Base-by-base conservation (phyloP, 2,888 invertebrate genomes). In the Macrosiphum euphorbiae region DNA sequence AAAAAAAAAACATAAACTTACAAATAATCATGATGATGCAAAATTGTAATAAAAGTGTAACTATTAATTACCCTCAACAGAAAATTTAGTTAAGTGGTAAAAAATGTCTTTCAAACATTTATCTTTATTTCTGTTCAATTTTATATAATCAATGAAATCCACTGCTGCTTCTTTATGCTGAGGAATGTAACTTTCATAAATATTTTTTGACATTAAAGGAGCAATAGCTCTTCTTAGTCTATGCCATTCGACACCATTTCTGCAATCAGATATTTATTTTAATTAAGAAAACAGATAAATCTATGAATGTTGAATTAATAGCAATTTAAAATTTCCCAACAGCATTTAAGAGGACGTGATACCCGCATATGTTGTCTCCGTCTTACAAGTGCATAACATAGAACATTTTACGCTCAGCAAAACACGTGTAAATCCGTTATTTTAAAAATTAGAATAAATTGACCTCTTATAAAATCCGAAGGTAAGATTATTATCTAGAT, bases 181-280 rank as follows among this genome's bases (percentile, higher is more conserved):
- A 0, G 95, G 95, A 41, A 96, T 95, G 95, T 96, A 97, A 87
- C 95, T 95, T 78, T 96, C 95, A 16, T 96, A 96, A 85, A 96
- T 95, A 87, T 95, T 95, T 0, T 96, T 96, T 94, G 96, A 95
- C 95, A 97, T 96, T 95, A 97, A 96, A 89, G 96, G 96, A 93
- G 96, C 96, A 7, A 96, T 96, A 1, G 96, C 96, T 94, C 96
- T 96, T 94, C 97, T 95, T 87, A 96, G 96, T 94, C 96, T 96
- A 95, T 96, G 96, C 97, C 97, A 97, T 95, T 97, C 96, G 41
- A 96, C 96, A 0, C 97, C 97, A 95, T 97, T 97, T 90, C 96
- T 96, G 94, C 90, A 95, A 95, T 52, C 28, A 92, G 41, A 88
- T 94, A 88, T 67, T 88, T 88, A 88, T 47, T 89, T 85, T 24